phyloP scores from a whole-genome alignment of 2,113 vertebrate genomes.

The Vulpes ferrilata region DNA sequence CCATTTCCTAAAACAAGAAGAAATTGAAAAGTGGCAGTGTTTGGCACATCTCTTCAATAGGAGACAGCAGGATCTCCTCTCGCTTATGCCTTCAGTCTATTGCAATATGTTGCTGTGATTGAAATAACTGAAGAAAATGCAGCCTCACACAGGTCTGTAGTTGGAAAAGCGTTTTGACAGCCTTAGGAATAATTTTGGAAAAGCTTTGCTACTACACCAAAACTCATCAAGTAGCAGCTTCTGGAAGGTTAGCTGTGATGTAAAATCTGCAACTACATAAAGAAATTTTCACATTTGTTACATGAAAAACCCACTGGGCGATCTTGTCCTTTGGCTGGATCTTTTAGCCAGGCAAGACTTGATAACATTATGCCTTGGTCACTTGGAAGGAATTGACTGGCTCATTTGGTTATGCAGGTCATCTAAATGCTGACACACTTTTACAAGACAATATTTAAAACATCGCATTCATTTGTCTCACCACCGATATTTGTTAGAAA shows the following conservation, averaged over 20 bases:
- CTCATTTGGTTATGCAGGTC: neutral
- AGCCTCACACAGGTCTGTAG: neutral
- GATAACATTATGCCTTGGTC: fast-evolving
- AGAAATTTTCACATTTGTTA: neutral
- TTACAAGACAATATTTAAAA: neutral
- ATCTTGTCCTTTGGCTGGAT: neutral
- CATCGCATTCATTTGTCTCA: neutral
- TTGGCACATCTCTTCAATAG: neutral
- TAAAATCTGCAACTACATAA: neutral
- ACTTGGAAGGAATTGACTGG: neutral
- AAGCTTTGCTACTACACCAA: conserved; percentile 48
- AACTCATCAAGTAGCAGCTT: conserved; percentile 38
- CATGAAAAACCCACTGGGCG: neutral
- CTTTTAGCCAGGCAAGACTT: neutral
- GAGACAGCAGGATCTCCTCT: neutral
- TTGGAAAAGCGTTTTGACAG: neutral
- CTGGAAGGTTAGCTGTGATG: neutral
- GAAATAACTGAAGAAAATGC: neutral
- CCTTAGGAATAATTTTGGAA: neutral
- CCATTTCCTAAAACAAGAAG: neutral
- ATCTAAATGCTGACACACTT: neutral
- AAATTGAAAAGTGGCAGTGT: neutral
- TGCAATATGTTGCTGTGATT: neutral
- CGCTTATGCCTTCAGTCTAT: too few relatives aligned
- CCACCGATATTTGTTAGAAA: neutral